Conservation (phyloP, 2,888 invertebrate genomes). For the Xestia xanthographa region DNA sequence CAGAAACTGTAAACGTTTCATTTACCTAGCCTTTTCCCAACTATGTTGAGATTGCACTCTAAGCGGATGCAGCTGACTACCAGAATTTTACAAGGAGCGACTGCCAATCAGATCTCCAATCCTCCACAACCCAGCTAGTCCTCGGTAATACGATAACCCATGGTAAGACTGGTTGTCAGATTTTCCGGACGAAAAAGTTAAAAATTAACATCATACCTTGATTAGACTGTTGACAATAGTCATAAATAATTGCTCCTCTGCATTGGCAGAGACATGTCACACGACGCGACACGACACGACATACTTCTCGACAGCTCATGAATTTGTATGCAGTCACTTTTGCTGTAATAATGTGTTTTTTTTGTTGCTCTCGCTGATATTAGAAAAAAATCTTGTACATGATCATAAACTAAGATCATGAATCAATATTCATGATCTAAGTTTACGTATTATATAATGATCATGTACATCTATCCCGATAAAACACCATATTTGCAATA, state of each 20-base stretch:
- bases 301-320: no score
- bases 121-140: neutral
- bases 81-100: neutral
- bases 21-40: neutral
- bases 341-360: no score
- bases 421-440: neutral
- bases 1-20: neutral
- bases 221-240: neutral
- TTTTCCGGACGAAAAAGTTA: neutral
- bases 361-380: no score
- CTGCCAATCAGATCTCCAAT: neutral
- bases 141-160: neutral
- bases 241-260: neutral
- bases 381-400: no score
- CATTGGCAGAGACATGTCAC: no score
- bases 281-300: no score
- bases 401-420: no score
- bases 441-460: neutral
- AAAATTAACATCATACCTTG: neutral
- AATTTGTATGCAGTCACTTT: no score
- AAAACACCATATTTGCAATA: neutral
- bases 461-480: neutral
- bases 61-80: neutral
- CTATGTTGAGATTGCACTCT: neutral
- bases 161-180: neutral